phyloP scores from a whole-genome alignment of 2,888 invertebrate species.

The Cabera pusaria region DNA sequence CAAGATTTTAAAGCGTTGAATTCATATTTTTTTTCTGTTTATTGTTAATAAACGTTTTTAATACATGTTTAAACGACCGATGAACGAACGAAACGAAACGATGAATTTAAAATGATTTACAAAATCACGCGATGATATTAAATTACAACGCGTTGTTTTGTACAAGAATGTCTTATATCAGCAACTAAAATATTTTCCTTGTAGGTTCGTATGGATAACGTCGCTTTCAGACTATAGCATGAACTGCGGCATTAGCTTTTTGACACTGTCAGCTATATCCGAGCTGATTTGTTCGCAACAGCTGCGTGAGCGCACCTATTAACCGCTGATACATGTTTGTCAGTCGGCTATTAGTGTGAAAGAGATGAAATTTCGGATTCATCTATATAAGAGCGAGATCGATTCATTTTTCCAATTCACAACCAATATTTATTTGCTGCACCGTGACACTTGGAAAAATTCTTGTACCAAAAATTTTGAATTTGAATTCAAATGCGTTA shows the following conservation, averaged over 20 bases:
- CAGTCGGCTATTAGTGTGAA: constrained; percentile 82
- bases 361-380: constrained; percentile 75
- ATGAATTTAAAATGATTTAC: no score
- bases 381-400: constrained; percentile 76
- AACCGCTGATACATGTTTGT: constrained; percentile 84
- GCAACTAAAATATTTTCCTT: constrained; percentile 1
- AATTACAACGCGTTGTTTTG: no score
- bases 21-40: no score
- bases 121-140: no score
- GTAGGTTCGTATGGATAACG: constrained; percentile 2
- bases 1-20: no score
- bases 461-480: constrained; percentile 71
- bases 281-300: constrained; percentile 83
- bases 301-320: constrained; percentile 82
- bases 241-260: constrained; percentile 67
- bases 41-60: no score
- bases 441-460: constrained; percentile 73
- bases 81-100: no score
- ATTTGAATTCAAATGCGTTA: constrained; percentile 66
- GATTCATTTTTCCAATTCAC: constrained; percentile 76
- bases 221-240: constrained; percentile 50
- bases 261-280: constrained; percentile 82
- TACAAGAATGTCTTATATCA: no score
- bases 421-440: constrained; percentile 77
- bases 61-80: no score